Base-by-base conservation (phyloP, 1,140 invertebrate genomes). In the Potamilus streckersoni region DNA sequence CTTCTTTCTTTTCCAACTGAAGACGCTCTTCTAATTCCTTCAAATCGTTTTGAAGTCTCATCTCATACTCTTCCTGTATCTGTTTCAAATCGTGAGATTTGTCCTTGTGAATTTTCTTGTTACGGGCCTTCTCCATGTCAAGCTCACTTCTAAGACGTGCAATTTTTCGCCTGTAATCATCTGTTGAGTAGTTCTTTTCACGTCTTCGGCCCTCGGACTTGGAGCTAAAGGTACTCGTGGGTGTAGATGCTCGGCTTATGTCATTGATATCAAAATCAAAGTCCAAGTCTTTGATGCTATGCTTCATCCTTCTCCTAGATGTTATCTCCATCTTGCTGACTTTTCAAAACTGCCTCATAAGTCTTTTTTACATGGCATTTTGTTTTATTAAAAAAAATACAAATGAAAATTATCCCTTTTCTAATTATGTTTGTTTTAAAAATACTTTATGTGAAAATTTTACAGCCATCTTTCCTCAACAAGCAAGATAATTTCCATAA, bases 251-350 rank as follows among this genome's bases (percentile, higher is more conserved):
- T 68, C 83, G 74, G 66, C 83, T 84, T 23, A 83, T 80, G 60
- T 84, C 83, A 55, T 82, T 84, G 71, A 84, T 79, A 64, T 84
- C 83, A 69, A 83, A 80, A 31, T 84, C 83, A 78, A 80, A 83
- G 58, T 84, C 80, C 60, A 79, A 72, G 59, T 81, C 77, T 59
- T 49, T 49, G 38, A 49, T 49, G 38, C 38, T 49, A 8, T 49
- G 38, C 38, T 49, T 49, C 38, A 49, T 49, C 11, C 38, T 49
- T 49, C 38, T 49, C 11, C 38, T 49, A 49, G 38, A 49, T 11
- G 38, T 49, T 49, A 49, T 6, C 38, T 49, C 38, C 38, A 49
- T 49, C 38, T 49, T 49, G 38, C 38, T 0, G 11, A 49, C 11
- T 49, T 49, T 49, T 49, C 6, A 49, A 49, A 49, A 49, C 38